phyloP scores from a whole-genome alignment of 2,888 invertebrate genomes.

The Pomacea canaliculata region DNA sequence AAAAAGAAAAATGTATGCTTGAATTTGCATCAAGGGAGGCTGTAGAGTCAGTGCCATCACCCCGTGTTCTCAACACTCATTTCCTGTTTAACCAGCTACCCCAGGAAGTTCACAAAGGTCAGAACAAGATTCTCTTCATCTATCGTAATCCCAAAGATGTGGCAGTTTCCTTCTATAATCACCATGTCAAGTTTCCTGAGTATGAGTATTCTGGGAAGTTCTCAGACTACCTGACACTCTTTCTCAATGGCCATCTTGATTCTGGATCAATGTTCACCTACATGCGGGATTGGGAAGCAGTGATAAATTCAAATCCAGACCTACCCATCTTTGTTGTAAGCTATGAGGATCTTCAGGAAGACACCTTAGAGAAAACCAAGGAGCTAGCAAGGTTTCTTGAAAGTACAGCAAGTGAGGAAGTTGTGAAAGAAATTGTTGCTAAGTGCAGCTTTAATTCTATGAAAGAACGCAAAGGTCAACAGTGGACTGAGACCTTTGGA shows the following conservation, averaged over 20 bases:
- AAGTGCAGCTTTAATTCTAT: conserved; percentile 28
- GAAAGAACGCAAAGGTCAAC: conserved; percentile 25
- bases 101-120: conserved; percentile 18
- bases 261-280: conserved; percentile 21
- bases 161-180: conserved; percentile 35
- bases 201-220: conserved; percentile 24
- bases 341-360: conserved; percentile 29
- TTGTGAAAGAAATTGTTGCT: conserved; percentile 24
- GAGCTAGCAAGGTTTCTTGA: conserved; percentile 22
- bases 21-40: conserved; percentile 21
- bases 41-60: conserved; percentile 22
- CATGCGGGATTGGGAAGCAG: conserved; percentile 24
- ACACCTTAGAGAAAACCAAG: conserved; percentile 3
- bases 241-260: conserved; percentile 21
- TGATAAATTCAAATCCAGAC: conserved; percentile 18
- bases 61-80: conserved; percentile 33
- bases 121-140: conserved; percentile 31
- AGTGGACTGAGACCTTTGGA: conserved; percentile 2
- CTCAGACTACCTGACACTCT: conserved; percentile 17
- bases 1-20: conserved; percentile 33
- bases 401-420: conserved; percentile 22
- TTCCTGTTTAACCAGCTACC: conserved; percentile 16
- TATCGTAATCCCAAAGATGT: conserved; percentile 36
- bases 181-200: conserved; percentile 12
- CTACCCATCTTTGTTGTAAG: conserved; percentile 21